phyloP scores from a whole-genome alignment of 2,113 vertebrate species.

The Pseudonaja textilis region DNA sequence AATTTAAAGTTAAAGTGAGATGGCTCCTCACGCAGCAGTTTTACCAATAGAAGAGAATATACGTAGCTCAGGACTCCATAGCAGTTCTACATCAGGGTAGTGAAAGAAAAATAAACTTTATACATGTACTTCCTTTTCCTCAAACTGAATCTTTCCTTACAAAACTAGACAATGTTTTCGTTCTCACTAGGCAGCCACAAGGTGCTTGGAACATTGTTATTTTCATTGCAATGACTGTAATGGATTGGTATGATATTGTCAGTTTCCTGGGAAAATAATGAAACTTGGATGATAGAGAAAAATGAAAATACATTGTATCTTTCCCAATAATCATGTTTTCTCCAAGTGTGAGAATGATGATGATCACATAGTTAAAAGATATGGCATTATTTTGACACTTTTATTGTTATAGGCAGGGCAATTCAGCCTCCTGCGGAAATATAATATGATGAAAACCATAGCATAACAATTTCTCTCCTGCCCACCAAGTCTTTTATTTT shows the following conservation, averaged over 20 bases:
- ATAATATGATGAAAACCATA: neutral
- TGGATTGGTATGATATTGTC: neutral
- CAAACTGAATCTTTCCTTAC: neutral
- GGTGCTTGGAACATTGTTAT: neutral
- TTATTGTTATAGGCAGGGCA: neutral
- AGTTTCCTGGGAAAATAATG: neutral
- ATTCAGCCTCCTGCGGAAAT: neutral
- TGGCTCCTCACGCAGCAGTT: neutral
- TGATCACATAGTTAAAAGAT: neutral
- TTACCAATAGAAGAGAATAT: neutral
- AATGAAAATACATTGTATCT: neutral
- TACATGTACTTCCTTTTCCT: neutral
- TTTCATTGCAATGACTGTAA: neutral
- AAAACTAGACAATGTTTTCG: neutral
- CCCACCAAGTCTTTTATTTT: constrained; percentile 29
- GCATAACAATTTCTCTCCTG: constrained; percentile 20
- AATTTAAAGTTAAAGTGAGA: neutral
- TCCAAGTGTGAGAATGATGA: neutral
- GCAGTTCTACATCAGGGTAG: neutral
- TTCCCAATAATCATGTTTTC: neutral
- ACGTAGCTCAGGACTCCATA: neutral
- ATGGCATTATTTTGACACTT: neutral
- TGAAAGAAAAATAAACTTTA: neutral
- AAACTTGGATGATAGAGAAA: neutral
- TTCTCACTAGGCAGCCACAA: neutral